Evolutionary conservation across 2,888 invertebrate species (phyloP).

Genomic region (Lepeophtheirus nordmannii): DNA sequence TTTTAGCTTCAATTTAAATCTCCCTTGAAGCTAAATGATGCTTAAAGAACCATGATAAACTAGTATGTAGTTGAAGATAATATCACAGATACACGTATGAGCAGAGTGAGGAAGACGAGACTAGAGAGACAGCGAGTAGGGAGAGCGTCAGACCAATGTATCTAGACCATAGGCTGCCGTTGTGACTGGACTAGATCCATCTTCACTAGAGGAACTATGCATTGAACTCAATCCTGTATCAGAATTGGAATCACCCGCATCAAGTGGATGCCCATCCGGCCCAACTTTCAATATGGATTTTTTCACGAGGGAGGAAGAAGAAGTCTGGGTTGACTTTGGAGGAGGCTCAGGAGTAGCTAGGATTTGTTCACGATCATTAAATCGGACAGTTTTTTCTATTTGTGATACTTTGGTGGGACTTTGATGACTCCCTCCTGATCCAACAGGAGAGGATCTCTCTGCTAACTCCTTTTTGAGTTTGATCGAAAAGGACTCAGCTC

Average conservation of each 20-base stretch:
- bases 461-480: not conserved
- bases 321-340: not conserved
- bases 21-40: too few species aligned
- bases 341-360: conserved; percentile 16
- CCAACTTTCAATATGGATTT: not conserved
- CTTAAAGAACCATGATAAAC: too few species aligned
- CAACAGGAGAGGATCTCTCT: not conserved
- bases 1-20: too few species aligned
- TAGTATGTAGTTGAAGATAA: too few species aligned
- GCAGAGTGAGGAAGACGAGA: too few species aligned
- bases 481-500: not conserved
- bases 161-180: conserved; percentile 31
- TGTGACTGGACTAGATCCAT: conserved; percentile 29
- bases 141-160: conserved; percentile 32
- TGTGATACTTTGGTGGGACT: not conserved
- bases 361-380: conserved; percentile 18
- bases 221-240: conserved; percentile 40
- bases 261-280: not conserved
- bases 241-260: conserved; percentile 36
- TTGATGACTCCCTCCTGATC: not conserved
- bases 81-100: too few species aligned
- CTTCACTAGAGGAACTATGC: conserved; percentile 36
- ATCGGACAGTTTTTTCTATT: conserved; percentile 12
- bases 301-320: not conserved
- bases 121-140: too few species aligned